phyloP scores from a whole-genome alignment of 2,113 vertebrate species.

The Strigops habroptila region DNA sequence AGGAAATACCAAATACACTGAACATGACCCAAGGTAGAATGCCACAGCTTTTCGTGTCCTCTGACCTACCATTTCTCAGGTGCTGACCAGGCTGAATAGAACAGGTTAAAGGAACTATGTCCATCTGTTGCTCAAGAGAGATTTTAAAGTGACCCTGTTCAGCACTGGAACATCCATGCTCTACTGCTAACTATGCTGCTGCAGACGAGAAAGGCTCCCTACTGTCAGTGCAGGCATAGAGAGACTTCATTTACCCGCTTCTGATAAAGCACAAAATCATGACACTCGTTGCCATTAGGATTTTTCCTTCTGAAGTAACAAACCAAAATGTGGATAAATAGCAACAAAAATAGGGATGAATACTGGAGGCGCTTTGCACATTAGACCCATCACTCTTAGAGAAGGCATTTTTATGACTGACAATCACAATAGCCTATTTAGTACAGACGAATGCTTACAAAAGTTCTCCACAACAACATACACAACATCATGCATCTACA shows the following conservation, averaged over 20 bases:
- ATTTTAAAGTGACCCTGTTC: background rate
- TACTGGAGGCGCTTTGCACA: background rate
- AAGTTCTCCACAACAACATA: background rate
- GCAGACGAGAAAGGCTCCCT: background rate
- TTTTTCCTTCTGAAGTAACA: background rate
- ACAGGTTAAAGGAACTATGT: background rate
- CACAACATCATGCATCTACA: background rate
- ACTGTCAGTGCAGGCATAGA: background rate
- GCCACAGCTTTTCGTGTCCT: background rate
- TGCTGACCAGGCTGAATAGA: background rate
- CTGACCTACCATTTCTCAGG: background rate
- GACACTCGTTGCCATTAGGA: background rate
- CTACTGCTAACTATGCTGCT: background rate
- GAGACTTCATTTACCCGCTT: background rate
- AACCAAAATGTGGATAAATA: background rate
- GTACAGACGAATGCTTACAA: background rate
- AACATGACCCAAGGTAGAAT: background rate
- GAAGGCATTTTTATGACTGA: background rate
- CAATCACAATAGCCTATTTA: background rate
- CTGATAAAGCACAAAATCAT: background rate
- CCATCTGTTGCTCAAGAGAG: background rate
- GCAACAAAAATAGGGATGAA: background rate
- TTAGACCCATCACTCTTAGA: background rate
- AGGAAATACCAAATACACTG: background rate
- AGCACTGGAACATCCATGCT: background rate